These are phyloP conservation scores for Bos indicus DNA, from an alignment of 2,113 vertebrate species.

Conservation along the genomic window DNA sequence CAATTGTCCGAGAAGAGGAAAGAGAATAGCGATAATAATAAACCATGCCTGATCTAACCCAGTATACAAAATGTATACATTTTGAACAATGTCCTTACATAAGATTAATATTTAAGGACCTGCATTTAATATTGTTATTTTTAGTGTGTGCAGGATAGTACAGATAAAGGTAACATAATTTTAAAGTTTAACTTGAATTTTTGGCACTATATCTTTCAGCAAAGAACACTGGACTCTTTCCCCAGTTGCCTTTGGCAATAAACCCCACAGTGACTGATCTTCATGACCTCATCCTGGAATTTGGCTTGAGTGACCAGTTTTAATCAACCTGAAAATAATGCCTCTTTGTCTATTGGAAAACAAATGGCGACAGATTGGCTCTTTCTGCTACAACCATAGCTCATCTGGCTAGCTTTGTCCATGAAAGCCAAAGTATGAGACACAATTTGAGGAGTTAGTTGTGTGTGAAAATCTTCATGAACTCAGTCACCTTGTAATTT, in stretches of 20 bases:
- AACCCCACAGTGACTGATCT: conserved; percentile 47
- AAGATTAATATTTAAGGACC: background rate
- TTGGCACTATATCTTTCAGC: conserved; percentile 44
- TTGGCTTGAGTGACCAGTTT: conserved; percentile 61
- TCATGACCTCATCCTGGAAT: conserved; percentile 69
- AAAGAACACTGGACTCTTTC: conserved; percentile 27
- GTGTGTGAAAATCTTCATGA: conserved; percentile 68
- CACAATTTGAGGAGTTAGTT: conserved; percentile 60
- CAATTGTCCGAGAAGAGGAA: background rate
- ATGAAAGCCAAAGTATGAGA: conserved; percentile 41
- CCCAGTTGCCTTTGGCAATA: conserved; percentile 56
- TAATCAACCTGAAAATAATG: conserved; percentile 74
- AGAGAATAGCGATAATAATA: background rate
- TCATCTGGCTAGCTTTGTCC: conserved; percentile 46
- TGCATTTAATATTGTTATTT: background rate
- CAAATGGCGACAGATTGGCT: conserved; percentile 53
- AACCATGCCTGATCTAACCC: background rate
- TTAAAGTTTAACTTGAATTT: conserved; percentile 33
- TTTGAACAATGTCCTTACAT: background rate
- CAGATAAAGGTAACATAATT: conserved; percentile 11
- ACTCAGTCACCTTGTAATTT: conserved; percentile 64
- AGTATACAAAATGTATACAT: background rate
- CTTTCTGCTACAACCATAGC: conserved; percentile 46
- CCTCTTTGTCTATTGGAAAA: conserved; percentile 70
- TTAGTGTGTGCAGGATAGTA: background rate